Evolutionary conservation across 2,113 vertebrate species (phyloP).

Genomic region (Antidorcas marsupialis): DNA sequence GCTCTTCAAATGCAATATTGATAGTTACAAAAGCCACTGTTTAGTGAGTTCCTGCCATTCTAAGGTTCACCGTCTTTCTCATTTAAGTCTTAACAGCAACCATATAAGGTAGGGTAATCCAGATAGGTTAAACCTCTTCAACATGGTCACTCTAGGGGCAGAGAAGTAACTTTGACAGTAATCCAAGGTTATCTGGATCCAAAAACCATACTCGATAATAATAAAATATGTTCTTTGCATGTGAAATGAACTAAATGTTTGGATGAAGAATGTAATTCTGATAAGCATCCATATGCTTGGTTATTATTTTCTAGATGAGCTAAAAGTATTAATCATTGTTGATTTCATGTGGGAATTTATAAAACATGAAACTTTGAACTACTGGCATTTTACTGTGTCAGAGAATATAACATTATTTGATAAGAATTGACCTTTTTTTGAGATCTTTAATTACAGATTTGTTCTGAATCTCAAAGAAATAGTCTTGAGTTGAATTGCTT

Average conservation of each 20-base stretch:
- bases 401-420: not conserved
- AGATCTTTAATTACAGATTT: not conserved
- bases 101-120: not conserved
- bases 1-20: not conserved
- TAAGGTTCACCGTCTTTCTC: not conserved
- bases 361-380: not conserved
- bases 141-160: not conserved
- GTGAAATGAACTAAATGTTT: not conserved
- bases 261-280: not conserved
- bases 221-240: not conserved
- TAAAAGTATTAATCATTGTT: not conserved
- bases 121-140: not conserved
- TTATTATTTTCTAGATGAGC: not conserved
- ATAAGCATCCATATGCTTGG: not conserved
- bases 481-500: not conserved
- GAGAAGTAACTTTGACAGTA: not conserved
- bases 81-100: not conserved
- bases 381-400: not conserved
- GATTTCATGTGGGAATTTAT: not conserved
- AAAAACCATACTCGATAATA: not conserved
- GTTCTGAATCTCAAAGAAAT: slow-evolving; percentile 1
- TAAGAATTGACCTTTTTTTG: not conserved
- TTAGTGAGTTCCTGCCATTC: not conserved
- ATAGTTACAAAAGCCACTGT: not conserved
- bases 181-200: not conserved